Evolutionary conservation across 53 echinoderm and acorn worm species (phyloP), one percentile per base, ranked within the genome.

Genomic region (Pentamera pediparva): DNA sequence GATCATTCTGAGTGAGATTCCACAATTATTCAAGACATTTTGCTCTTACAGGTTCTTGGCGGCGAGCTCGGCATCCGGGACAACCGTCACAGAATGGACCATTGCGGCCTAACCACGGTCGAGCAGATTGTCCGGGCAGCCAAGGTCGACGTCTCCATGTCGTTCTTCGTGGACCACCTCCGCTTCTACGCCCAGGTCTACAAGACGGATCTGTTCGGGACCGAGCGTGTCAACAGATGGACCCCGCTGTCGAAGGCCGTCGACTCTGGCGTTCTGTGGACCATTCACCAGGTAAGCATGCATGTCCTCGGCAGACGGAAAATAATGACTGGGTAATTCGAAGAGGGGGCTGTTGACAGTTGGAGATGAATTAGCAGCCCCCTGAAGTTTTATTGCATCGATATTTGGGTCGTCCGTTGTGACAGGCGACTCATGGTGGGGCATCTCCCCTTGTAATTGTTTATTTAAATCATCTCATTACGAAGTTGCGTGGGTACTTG

Each of bases 251-350:
- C 39, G 26, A 79, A 85, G 30, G 85, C 85, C 0, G 79, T 74
- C 56, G 79, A 79, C 47, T 19, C 19, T 20, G 75, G 75, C 1
- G 11, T 85, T 5, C 74, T 58, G 15, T 85, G 85, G 79, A 70
- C 85, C 12, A 85, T 85, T 22, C 85, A 85, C 45, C 85, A 85
- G 79, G 85, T 85, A 79, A n/a, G n/a, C n/a, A n/a, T n/a, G n/a
- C n/a, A n/a, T n/a, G n/a, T n/a, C n/a, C n/a, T n/a, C n/a, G n/a
- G n/a, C n/a, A n/a, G n/a, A n/a, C n/a, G n/a, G n/a, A n/a, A n/a
- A n/a, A n/a, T n/a, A n/a, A n/a, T n/a, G n/a, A n/a, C n/a, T n/a
- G n/a, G n/a, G n/a, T n/a, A n/a, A n/a, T n/a, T n/a, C n/a, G n/a
- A n/a, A n/a, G n/a, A n/a, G n/a, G n/a, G n/a, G n/a, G n/a, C n/a